Evolutionary conservation across 2,888 invertebrate genomes (phyloP).

Genomic region (Macrophya annulata): DNA sequence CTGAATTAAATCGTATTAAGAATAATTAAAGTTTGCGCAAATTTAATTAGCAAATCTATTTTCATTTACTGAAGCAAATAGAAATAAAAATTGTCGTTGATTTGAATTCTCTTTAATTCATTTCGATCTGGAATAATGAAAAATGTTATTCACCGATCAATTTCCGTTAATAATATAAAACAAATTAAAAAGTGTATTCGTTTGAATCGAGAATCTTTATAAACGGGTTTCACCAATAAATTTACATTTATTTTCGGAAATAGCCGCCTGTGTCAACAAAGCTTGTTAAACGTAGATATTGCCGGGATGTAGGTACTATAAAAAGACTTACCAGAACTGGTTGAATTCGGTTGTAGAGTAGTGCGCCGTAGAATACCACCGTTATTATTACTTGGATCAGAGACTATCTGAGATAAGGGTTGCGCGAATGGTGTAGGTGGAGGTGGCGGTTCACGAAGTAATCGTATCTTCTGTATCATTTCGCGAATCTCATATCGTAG

Average conservation of each 20-base stretch:
- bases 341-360: constrained; percentile 69
- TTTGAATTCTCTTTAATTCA: not conserved
- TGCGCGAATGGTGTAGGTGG: constrained; percentile 71
- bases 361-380: constrained; percentile 70
- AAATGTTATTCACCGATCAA: no score
- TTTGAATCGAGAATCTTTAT: not conserved
- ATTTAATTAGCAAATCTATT: not conserved
- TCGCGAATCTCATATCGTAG: constrained; percentile 93
- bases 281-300: not conserved
- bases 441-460: constrained; percentile 82
- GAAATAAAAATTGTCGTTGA: not conserved
- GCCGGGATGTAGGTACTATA: not conserved
- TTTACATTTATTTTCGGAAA: not conserved
- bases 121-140: no score
- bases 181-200: not conserved
- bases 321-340: constrained; percentile 66
- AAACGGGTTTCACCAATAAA: not conserved
- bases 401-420: constrained; percentile 70
- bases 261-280: not conserved
- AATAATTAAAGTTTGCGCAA: not conserved
- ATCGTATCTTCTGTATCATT: constrained; percentile 95
- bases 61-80: not conserved
- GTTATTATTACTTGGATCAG: constrained; percentile 70
- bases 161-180: no score
- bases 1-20: not conserved